A percentile compares a stretch with the other conserved stretches of the same genome.
Evolutionary conservation across 2,888 invertebrate species (phyloP).

Genomic region (Lepeophtheirus nordmannii): DNA sequence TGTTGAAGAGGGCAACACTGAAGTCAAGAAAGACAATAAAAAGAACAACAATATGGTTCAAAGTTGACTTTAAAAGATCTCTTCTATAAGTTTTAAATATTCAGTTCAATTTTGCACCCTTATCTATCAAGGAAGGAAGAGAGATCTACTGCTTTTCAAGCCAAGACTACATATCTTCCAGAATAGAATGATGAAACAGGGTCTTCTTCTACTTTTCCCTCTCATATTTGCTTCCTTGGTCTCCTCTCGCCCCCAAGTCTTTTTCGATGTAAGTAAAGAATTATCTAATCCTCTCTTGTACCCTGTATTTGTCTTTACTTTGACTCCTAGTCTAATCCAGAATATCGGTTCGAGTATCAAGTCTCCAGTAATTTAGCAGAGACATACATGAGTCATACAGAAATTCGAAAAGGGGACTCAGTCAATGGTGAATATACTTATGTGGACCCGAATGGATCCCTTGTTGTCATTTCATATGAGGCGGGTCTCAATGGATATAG

Average conservation of each 20-base stretch:
- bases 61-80: too few species aligned
- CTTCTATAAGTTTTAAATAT: too few species aligned
- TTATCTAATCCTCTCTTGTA: neutral
- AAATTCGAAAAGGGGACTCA: neutral
- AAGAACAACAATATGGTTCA: too few species aligned
- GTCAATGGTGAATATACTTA: neutral
- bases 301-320: neutral
- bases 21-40: too few species aligned
- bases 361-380: neutral
- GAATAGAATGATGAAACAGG: too few species aligned
- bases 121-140: too few species aligned
- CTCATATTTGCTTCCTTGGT: neutral
- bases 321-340: neutral
- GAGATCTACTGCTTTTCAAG: too few species aligned
- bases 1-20: too few species aligned
- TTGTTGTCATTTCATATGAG: neutral
- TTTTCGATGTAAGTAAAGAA: neutral
- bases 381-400: neutral
- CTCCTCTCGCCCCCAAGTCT: neutral
- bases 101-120: too few species aligned
- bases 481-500: neutral
- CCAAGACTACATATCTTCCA: too few species aligned
- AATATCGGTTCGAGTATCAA: neutral
- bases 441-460: neutral
- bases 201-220: neutral